A percentile compares a stretch with the other conserved stretches of the same genome.
Evolutionary conservation across 2,888 invertebrate genomes (phyloP).

Genomic region (Ophion costatus): DNA sequence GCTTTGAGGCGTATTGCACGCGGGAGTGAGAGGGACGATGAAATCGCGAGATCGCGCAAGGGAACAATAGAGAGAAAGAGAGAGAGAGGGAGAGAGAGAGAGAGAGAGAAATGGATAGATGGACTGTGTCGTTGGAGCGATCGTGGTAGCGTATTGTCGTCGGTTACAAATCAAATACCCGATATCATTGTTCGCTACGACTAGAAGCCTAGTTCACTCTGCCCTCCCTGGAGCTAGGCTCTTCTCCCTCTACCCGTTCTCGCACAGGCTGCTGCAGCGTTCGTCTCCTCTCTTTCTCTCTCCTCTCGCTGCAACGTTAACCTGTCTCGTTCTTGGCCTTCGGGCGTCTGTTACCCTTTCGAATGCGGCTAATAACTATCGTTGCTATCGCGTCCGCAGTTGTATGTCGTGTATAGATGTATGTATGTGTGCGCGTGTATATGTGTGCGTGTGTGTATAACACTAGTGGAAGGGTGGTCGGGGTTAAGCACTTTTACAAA

Average conservation of each 20-base stretch:
- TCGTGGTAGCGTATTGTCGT: slow-evolving; percentile 82
- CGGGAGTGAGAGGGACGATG: slow-evolving; percentile 3
- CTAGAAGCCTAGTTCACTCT: slow-evolving; percentile 61
- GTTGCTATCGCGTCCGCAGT: slow-evolving; percentile 64
- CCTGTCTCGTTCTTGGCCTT: slow-evolving; percentile 62
- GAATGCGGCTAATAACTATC: slow-evolving; percentile 78
- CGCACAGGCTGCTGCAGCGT: not conserved
- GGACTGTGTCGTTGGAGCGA: slow-evolving; percentile 64
- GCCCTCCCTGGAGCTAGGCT: slow-evolving; percentile 40
- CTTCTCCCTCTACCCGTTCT: slow-evolving; percentile 24
- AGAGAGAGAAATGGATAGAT: slow-evolving; percentile 21
- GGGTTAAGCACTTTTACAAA: not conserved
- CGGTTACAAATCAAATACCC: slow-evolving; percentile 83
- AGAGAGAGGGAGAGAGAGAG: slow-evolving; percentile 24
- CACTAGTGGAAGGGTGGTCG: not conserved
- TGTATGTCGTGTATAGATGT: slow-evolving; percentile 35
- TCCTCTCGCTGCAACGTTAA: slow-evolving; percentile 58
- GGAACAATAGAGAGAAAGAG: not conserved
- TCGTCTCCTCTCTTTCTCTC: slow-evolving; percentile 30
- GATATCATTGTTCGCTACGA: slow-evolving; percentile 82
- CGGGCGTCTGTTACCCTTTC: slow-evolving; percentile 65
- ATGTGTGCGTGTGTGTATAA: not conserved
- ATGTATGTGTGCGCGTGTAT: not conserved
- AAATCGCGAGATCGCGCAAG: too few species aligned
- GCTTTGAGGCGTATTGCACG: not conserved